Evolutionary conservation across 2,113 vertebrate species (phyloP), one percentile per base, ranked within the genome.

Genomic region (Nothoprocta perdicaria): DNA sequence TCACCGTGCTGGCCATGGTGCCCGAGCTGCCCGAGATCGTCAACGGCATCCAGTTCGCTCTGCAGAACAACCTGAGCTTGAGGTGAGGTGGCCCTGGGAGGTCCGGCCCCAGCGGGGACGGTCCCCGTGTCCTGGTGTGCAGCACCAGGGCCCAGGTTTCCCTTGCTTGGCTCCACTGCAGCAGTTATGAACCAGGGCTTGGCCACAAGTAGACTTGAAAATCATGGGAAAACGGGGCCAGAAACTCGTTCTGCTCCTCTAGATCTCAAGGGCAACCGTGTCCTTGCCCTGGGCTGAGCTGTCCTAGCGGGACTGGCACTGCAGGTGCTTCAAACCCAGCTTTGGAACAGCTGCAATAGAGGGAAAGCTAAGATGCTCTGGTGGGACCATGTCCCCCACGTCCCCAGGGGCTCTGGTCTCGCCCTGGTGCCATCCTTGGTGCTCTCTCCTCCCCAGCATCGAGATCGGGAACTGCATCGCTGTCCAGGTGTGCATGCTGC

Each of bases 401-500:
- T 55, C 53, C 53, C 26, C 29, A 2, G 14, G 43, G 22, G 14
- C 21, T 12, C 21, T 16, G 14, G 11, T 24, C n/a, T 33, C n/a
- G 9, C 23, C n/a, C 67, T 23, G 46, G 48, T 14, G 23, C 8
- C 23, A 27, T 38, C 17, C 48, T 52, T 29, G n/a, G 48, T 50
- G 46, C 48, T 12, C 24, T 71, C 72, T 77, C 63, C 88, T 74
- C 63, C 84, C 45, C 92, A 99, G 98, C 94, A 98, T 99, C 40
- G 98, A 99, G 92, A 98, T 99, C 0, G 98, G 98, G 75, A 99
- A 98, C 58, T 98, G 98, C 83, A 98, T 99, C 0, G 98, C 98
- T 0, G 98, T 99, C 43, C 98, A 99, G 92, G 98, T 99, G 65
- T 99, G 98, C 97, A 99, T 99, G 98, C 96, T 99, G 38, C 98